Evolutionary conservation across 2,113 vertebrate species (phyloP), one percentile per base, ranked within the genome.

Genomic region (Callopanchax toddi): DNA sequence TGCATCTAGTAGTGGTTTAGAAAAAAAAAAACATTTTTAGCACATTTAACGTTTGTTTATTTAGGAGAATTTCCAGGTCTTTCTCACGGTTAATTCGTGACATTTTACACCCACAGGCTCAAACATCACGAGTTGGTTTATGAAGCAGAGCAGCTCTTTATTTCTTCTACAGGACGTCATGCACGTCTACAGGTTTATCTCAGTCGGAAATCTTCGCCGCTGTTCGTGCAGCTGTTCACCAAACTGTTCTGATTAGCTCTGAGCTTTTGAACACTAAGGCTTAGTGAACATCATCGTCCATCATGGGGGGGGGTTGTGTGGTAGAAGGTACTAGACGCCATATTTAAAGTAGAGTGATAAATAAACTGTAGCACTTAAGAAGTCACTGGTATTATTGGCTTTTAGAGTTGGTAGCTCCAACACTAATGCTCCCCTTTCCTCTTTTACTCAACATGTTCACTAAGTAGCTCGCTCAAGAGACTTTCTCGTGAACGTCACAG

Each of bases 111-210:
- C 13, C 42, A 44, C 42, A 44, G 6, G n/a, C n/a, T n/a, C n/a
- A n/a, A n/a, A n/a, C n/a, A n/a, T n/a, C n/a, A n/a, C n/a, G n/a
- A 43, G 3, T 17, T 55, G 13, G 12, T 69, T 53, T 45, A 17
- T 12, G 22, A 9, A 50, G 34, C 29, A 40, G n/a, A 49, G 25
- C 22, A 39, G n/a, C 53, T 5, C 25, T 40, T 48, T 11, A 15
- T 58, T 67, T 58, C 22, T 18, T 37, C 4, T 32, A 23, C 48
- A 26, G 56, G 6, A 32, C 7, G 12, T 20, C 11, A 23, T 58
- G 20, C 64, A 32, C 22, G 10, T 13, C 15, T 50, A 29, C 37
- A 26, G 9, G 11, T 0, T 46, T 48, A 26, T 69, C 48, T 54
- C 20, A 9, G 4, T 56, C 8, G 25, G 16, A 34, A 26, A 34